Evolutionary conservation across 2,888 invertebrate species (phyloP).

Genomic region (Doris montereyensis): DNA sequence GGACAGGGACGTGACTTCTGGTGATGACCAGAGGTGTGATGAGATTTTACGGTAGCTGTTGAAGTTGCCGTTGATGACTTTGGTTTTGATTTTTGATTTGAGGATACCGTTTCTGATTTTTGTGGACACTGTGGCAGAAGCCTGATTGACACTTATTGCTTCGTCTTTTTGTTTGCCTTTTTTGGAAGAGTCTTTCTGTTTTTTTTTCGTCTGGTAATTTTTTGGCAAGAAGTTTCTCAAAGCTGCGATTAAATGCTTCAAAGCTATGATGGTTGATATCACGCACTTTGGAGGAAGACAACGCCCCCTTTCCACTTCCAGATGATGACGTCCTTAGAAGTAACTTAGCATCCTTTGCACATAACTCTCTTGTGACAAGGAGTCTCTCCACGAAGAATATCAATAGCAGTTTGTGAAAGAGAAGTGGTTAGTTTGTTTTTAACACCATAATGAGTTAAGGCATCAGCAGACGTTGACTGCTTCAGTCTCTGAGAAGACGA

Average conservation of each 20-base stretch:
- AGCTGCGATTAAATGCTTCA: constrained; percentile 37
- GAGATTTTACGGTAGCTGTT: no score
- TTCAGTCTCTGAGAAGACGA: constrained; percentile 24
- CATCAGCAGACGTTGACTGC: constrained; percentile 41
- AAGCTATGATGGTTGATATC: constrained; percentile 38
- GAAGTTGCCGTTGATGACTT: no score
- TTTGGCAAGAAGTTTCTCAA: constrained; percentile 39
- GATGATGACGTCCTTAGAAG: constrained; percentile 21
- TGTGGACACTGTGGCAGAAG: no score
- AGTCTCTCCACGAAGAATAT: neutral
- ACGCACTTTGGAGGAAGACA: neutral
- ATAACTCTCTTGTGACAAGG: constrained; percentile 28
- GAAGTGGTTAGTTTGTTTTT: neutral
- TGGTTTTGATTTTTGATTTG: no score
- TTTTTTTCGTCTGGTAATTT: constrained; percentile 21
- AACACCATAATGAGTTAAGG: constrained; percentile 1
- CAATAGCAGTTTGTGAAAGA: neutral
- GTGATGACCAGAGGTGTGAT: no score
- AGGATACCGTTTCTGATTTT: no score
- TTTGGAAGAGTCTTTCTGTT: no score
- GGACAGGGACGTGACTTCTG: no score
- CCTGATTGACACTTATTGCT: no score
- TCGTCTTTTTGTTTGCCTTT: no score
- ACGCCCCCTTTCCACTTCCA: neutral
- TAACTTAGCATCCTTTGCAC: constrained; percentile 9